These are phyloP conservation scores for Prorops nasuta DNA, from an alignment of 1,140 invertebrate genomes.

Conservation along the genomic window DNA sequence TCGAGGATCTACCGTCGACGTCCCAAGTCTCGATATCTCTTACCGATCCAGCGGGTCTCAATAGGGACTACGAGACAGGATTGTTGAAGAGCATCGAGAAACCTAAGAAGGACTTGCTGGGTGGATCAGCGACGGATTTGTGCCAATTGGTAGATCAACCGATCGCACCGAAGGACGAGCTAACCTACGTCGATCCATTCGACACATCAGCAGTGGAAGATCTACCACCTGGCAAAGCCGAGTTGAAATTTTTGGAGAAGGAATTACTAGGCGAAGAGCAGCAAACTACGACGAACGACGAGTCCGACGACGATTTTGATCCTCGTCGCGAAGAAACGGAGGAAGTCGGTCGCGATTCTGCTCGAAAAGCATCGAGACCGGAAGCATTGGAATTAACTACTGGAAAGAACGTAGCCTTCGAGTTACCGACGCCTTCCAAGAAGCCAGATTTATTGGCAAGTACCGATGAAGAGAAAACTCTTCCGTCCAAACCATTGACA, in stretches of 20 bases:
- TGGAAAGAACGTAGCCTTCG: constrained; percentile 71
- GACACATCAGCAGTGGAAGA: constrained; percentile 77
- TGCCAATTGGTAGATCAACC: constrained; percentile 68
- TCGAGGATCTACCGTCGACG: constrained; percentile 51
- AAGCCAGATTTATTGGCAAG: constrained; percentile 62
- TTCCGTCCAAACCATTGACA: constrained; percentile 70
- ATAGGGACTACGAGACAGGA: constrained; percentile 55
- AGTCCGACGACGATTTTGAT: constrained; percentile 69
- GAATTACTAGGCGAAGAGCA: constrained; percentile 69
- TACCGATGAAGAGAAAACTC: constrained; percentile 59
- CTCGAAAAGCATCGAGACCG: constrained; percentile 60
- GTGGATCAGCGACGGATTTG: constrained; percentile 74
- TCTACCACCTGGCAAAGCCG: constrained; percentile 70
- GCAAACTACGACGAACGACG: constrained; percentile 8
- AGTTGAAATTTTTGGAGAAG: constrained; percentile 76
- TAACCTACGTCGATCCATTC: constrained; percentile 77
- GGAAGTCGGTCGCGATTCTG: constrained; percentile 45
- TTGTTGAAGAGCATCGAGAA: constrained; percentile 28
- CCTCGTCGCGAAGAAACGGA: constrained; percentile 58
- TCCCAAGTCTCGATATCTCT: constrained; percentile 47
- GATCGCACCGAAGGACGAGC: constrained; percentile 62
- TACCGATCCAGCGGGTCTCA: constrained; percentile 52
- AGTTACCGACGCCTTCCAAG: constrained; percentile 59
- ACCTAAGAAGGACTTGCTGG: constrained; percentile 63
- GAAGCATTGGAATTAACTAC: constrained; percentile 56